Percentiles rank a stretch among this genome's conserved stretches.
Evolutionary conservation across 2,113 vertebrate species (phyloP).

Genomic region (Crotalus helleri): DNA sequence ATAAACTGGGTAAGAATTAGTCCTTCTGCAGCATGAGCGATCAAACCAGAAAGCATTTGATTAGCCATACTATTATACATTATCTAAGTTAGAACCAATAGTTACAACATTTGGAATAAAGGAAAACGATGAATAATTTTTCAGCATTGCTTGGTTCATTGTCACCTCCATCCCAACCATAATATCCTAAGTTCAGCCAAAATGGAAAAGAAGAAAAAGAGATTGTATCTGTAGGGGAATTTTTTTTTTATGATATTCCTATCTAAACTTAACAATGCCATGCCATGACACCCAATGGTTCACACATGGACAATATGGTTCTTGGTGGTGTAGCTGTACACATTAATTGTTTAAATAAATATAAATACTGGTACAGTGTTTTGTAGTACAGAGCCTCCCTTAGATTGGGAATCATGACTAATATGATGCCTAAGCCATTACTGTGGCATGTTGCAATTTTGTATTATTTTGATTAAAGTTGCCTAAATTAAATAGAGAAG

Average conservation of each 20-base stretch:
- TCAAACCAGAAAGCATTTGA: neutral
- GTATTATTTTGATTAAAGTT: neutral
- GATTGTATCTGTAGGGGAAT: neutral
- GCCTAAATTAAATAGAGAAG: conserved; percentile 9
- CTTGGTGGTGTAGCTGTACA: neutral
- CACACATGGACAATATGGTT: neutral
- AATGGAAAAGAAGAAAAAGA: neutral
- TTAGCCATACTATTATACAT: neutral
- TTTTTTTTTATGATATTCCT: neutral
- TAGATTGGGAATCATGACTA: neutral
- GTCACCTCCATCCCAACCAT: neutral
- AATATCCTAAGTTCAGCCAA: neutral
- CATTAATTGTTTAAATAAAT: neutral
- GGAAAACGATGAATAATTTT: neutral
- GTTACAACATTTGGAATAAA: neutral
- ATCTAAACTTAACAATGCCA: neutral
- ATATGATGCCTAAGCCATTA: neutral
- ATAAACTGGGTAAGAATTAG: neutral
- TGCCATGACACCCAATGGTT: neutral
- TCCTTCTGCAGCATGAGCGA: neutral
- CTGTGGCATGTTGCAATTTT: neutral
- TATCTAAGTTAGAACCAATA: neutral
- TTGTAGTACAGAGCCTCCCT: neutral
- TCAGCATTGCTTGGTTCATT: neutral
- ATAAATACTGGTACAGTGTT: neutral